Evolutionary conservation across 2,797 vertebrate species (phyloP), one percentile per base, ranked within the genome.

Genomic region (Spatula clypeata): DNA sequence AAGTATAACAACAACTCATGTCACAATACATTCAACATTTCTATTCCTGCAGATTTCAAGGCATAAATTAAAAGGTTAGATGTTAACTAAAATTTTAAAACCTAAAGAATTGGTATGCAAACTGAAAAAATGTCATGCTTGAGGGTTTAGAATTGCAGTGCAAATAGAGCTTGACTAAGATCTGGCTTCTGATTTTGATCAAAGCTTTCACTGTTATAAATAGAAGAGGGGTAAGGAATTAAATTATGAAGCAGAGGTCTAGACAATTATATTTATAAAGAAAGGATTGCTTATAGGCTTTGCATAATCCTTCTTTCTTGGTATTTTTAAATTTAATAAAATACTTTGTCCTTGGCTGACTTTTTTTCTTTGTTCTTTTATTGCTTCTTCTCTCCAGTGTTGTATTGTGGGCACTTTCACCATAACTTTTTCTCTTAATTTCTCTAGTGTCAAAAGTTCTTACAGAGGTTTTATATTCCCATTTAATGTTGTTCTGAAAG

Each of bases 151-250:
- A 67, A 31, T 69, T 95, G 45, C n/a, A 82, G 53, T 66, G 31
- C 19, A 93, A 79, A 85, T 42, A 66, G 34, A 89, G 3, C 21
- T 94, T 91, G 45, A 42, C 23, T 79, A 76, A 90, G 38, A 20
- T 86, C 83, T 75, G 61, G 36, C 49, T 91, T 71, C 26, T 91
- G 74, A 91, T 92, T 86, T 92, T 79, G 29, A 85, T 89, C 47
- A 81, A 87, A 85, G 13, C 1, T 86, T 92, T 80, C 8, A 5
- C 19, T 42, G 34, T 26, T 77, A 47, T 79, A 82, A 88, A 91
- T 53, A 93, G 54, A 88, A 79, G 24, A 79, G 14, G 61, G 15
- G 29, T 64, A 71, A 73, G 54, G 92, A 80, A 83, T 23, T 55
- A 87, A 92, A 88, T 88, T 74, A 90, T 31, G 36, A 85, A 55